Percentiles rank a stretch among this genome's conserved stretches.
These are phyloP conservation scores for Callyntrura guangdongensis DNA, from an alignment of 2,888 invertebrate genomes.

Conservation along the genomic window DNA sequence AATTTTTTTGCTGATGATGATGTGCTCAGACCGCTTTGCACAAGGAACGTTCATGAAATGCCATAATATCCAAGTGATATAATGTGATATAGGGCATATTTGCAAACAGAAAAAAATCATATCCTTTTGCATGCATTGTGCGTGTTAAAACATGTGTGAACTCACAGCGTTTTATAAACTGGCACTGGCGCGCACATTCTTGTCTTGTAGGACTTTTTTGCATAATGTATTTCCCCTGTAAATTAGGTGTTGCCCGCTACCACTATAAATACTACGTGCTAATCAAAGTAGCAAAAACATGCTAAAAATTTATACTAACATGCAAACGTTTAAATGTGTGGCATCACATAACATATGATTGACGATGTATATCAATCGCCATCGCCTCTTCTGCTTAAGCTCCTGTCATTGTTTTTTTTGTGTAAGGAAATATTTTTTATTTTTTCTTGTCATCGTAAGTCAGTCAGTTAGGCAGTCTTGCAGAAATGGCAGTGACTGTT, in stretches of 20 bases:
- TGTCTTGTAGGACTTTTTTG: slow-evolving; percentile 3
- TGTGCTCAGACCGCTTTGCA: not conserved
- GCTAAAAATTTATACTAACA: not conserved
- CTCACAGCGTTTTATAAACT: not conserved
- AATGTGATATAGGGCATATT: not conserved
- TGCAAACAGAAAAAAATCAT: slow-evolving; percentile 25
- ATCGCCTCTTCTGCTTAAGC: not conserved
- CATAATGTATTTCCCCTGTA: not conserved
- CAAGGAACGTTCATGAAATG: not conserved
- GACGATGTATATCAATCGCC: not conserved
- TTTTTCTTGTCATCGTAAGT: too few species aligned
- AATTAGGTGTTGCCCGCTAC: not conserved
- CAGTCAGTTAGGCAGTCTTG: slow-evolving; percentile 30
- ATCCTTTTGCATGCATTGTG: slow-evolving; percentile 23
- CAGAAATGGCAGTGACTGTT: not conserved
- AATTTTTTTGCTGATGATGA: not conserved
- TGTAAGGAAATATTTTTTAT: not conserved
- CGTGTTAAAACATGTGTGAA: slow-evolving; percentile 18
- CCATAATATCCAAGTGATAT: not conserved
- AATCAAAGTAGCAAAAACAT: not conserved
- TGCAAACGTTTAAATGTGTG: too few species aligned
- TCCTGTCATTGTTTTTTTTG: not conserved
- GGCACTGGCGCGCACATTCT: not conserved
- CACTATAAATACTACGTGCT: too few species aligned
- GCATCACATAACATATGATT: not conserved